A percentile compares a stretch with the other conserved stretches of the same genome.
Evolutionary conservation across 2,797 vertebrate genomes (phyloP).

Genomic region (Leptatherina wallacei): DNA sequence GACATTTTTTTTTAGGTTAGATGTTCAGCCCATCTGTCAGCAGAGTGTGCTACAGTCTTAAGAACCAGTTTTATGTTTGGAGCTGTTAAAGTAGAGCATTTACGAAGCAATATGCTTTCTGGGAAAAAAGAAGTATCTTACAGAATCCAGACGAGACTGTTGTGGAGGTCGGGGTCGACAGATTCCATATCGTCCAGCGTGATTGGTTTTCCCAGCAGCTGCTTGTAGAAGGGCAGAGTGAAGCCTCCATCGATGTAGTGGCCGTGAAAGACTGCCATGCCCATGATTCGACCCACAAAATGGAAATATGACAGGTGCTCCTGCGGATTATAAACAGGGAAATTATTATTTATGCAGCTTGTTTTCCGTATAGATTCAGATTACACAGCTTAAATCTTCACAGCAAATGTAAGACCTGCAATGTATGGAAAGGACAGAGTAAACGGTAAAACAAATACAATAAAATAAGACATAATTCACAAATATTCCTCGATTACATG

Average conservation of each 20-base stretch:
- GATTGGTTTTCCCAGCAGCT: constrained; percentile 97
- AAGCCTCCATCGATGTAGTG: constrained; percentile 99
- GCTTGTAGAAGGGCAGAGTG: constrained; percentile 98
- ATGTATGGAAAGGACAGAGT: too few species aligned
- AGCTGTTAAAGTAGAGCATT: background rate
- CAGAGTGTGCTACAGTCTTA: too few species aligned
- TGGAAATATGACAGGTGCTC: constrained; percentile 99
- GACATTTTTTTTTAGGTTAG: too few species aligned
- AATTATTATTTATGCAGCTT: too few species aligned
- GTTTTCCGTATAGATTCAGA: background rate
- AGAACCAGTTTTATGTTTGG: too few species aligned
- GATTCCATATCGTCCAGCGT: constrained; percentile 98
- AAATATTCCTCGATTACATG: background rate
- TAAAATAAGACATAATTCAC: background rate
- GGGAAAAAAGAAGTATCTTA: constrained; percentile 67
- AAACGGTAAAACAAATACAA: background rate
- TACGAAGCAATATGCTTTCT: background rate
- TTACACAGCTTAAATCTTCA: background rate
- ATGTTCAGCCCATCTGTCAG: too few species aligned
- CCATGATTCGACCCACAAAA: constrained; percentile 98
- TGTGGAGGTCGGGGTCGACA: constrained; percentile 97
- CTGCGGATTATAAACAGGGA: constrained; percentile 65
- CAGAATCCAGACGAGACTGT: constrained; percentile 99
- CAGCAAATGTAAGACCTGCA: too few species aligned
- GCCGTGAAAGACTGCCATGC: constrained; percentile 98